A percentile compares a stretch with the other conserved stretches of the same genome.
Evolutionary conservation across 2,113 vertebrate species (phyloP).

Genomic region (Eleginops maclovinus): DNA sequence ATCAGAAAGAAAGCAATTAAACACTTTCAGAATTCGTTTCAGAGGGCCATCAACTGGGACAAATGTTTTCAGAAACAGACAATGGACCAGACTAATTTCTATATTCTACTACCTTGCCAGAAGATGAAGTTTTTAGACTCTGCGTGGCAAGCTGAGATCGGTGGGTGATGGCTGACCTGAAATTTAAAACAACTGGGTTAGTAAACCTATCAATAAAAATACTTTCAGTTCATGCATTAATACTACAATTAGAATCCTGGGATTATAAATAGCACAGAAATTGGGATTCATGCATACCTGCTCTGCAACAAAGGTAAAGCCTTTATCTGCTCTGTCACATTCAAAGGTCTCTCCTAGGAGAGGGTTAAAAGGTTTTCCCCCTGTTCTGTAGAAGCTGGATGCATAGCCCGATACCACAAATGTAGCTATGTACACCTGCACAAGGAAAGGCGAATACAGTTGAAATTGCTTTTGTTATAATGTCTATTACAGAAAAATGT

Average conservation of each 20-base stretch:
- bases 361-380: conserved; percentile 98
- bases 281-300: conserved; percentile 85
- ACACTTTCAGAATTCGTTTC: not conserved
- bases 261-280: not conserved
- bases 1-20: conserved; percentile 14
- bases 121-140: conserved; percentile 95
- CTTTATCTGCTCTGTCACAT: conserved; percentile 92
- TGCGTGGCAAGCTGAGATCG: conserved; percentile 95
- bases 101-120: conserved; percentile 92
- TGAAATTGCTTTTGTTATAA: not conserved
- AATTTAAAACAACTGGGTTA: not conserved
- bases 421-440: conserved; percentile 93
- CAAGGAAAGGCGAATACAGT: conserved; percentile 30
- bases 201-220: not conserved
- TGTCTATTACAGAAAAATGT: conserved; percentile 5
- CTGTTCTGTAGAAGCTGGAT: conserved; percentile 94
- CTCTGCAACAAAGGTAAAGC: conserved; percentile 93
- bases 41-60: not conserved
- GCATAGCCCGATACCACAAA: conserved; percentile 95
- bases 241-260: not conserved
- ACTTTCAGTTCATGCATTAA: not conserved
- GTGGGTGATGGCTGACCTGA: conserved; percentile 99
- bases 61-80: not conserved
- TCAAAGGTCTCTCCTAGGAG: conserved; percentile 97
- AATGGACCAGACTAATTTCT: not conserved